Evolutionary conservation across 2,797 vertebrate genomes (phyloP).

Genomic region (Rhinella marina): DNA sequence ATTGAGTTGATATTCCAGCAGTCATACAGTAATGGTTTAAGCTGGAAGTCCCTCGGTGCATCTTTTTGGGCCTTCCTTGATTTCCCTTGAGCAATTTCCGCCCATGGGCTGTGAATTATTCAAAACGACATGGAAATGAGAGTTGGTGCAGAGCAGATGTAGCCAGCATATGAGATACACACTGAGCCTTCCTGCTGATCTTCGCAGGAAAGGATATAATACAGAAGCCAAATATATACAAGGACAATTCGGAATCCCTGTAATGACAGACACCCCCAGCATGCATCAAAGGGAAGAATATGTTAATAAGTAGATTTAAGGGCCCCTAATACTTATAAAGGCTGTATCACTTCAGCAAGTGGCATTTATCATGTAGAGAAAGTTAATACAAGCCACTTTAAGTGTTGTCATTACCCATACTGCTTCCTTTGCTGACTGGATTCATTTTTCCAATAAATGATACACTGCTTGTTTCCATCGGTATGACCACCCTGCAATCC

Average conservation of each 20-base stretch:
- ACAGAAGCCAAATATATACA: neutral
- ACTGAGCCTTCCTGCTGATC: constrained; percentile 15
- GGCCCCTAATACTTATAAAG: neutral
- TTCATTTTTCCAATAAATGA: too few relatives aligned
- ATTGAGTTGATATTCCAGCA: neutral
- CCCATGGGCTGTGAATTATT: constrained; percentile 44
- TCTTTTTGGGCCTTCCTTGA: neutral
- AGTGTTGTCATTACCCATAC: too few relatives aligned
- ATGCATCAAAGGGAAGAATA: neutral
- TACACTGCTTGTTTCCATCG: too few relatives aligned
- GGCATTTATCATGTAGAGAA: too few relatives aligned
- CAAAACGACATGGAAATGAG: constrained; percentile 25
- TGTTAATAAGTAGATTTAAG: neutral
- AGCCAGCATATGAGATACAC: neutral
- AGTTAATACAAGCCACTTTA: too few relatives aligned
- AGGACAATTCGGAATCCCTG: neutral
- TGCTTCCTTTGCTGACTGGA: too few relatives aligned
- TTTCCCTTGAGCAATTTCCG: constrained; percentile 6
- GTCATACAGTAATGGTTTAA: neutral
- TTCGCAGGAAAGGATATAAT: neutral
- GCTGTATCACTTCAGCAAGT: too few relatives aligned
- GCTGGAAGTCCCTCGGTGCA: constrained; percentile 1
- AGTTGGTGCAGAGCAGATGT: neutral
- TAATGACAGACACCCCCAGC: neutral
- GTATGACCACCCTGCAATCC: too few relatives aligned